Percentiles rank a stretch among this genome's conserved stretches.
These are phyloP conservation scores for Hoplodrina blanda DNA, from an alignment of 2,888 invertebrate species.

Conservation along the genomic window DNA sequence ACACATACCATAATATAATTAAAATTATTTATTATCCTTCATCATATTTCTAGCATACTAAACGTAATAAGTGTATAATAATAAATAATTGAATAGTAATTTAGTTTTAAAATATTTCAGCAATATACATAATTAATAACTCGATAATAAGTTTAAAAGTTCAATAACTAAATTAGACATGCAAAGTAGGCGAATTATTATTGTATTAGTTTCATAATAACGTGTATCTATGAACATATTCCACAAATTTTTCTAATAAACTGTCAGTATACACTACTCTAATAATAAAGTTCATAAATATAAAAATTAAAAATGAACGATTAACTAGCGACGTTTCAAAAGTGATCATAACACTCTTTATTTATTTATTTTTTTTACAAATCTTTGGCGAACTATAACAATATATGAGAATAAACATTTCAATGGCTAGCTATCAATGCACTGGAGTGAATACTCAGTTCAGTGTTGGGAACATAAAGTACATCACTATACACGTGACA, in stretches of 20 bases:
- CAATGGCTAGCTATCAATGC: conserved; percentile 70
- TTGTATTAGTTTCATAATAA: conserved; percentile 86
- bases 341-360: conserved; percentile 84
- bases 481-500: conserved; percentile 30
- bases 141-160: conserved; percentile 84
- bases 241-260: conserved; percentile 64
- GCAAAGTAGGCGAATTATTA: conserved; percentile 89
- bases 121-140: conserved; percentile 88
- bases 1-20: conserved; percentile 89
- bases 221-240: conserved; percentile 79
- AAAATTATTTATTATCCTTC: conserved; percentile 92
- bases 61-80: conserved; percentile 91
- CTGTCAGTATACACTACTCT: conserved; percentile 65
- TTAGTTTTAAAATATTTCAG: conserved; percentile 90
- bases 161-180: conserved; percentile 83
- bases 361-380: conserved; percentile 82
- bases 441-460: conserved; percentile 58
- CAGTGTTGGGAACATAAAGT: conserved; percentile 56
- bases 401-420: conserved; percentile 82
- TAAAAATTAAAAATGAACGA: conserved; percentile 77
- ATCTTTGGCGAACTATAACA: conserved; percentile 89
- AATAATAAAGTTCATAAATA: conserved; percentile 62
- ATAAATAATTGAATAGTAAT: conserved; percentile 91
- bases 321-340: conserved; percentile 84
- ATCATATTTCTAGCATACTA: conserved; percentile 91